Conservation (phyloP, 2,797 vertebrate species). For the Lateolabrax maculatus region DNA sequence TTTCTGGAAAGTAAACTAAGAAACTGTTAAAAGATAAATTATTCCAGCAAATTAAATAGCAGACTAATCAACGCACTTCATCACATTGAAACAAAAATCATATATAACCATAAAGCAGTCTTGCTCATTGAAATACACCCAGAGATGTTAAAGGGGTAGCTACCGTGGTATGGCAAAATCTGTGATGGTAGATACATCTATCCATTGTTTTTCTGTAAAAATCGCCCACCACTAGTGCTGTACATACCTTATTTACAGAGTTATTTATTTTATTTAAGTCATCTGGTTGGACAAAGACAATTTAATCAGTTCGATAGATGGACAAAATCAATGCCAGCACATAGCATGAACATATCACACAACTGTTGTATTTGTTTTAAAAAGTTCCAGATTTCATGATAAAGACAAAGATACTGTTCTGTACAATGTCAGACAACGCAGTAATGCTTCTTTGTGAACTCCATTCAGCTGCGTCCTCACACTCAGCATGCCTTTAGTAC, state of each 20-base stretch:
- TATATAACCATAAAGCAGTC: background rate
- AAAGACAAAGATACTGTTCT: background rate
- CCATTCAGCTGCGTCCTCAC: slow-evolving; percentile 17
- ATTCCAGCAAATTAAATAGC: background rate
- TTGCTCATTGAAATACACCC: background rate
- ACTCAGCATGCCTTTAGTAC: slow-evolving; percentile 25
- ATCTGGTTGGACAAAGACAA: background rate
- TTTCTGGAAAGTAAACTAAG: background rate
- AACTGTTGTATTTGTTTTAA: background rate
- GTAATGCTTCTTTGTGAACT: slow-evolving; percentile 18
- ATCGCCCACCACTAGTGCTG: background rate
- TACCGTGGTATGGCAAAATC: background rate
- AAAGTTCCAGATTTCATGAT: background rate
- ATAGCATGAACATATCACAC: background rate
- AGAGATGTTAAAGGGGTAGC: background rate
- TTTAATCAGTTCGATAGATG: background rate
- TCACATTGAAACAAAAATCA: background rate
- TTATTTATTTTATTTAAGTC: too few relatives aligned
- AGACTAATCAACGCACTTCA: background rate
- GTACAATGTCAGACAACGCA: background rate
- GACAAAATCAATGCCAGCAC: background rate
- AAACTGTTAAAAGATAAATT: background rate
- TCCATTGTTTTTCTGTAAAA: background rate
- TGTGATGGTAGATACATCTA: background rate
- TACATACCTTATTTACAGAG: background rate